A percentile compares a stretch with the other conserved stretches of the same genome.
Conservation (phyloP, 1,140 invertebrate species). For the Meloidogyne chitwoodi region DNA sequence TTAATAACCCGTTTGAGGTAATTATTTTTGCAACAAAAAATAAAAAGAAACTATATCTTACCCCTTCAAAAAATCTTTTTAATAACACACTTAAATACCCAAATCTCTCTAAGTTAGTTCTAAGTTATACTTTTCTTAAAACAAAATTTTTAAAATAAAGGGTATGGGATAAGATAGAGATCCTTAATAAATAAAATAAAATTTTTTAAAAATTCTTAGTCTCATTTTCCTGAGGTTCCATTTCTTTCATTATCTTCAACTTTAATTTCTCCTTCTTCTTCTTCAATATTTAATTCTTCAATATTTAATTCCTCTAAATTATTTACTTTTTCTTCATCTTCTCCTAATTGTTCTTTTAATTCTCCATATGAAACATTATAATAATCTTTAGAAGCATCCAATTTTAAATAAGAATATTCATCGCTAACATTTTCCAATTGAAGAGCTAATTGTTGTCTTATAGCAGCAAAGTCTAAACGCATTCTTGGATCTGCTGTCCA, state of each 20-base stretch:
- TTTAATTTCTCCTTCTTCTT: neutral
- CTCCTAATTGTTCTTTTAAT: conserved; percentile 7
- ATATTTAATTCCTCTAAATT: neutral
- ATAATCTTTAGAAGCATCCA: conserved; percentile 55
- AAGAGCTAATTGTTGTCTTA: conserved; percentile 51
- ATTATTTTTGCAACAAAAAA: neutral
- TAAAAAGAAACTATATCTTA: neutral
- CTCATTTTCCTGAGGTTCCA: no score
- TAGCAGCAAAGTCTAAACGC: conserved; percentile 43
- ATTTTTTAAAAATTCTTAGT: no score
- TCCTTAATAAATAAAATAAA: neutral
- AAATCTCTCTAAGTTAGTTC: neutral
- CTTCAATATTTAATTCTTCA: neutral
- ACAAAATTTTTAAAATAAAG: no score
- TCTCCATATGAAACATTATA: conserved; percentile 53
- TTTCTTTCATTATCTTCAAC: neutral
- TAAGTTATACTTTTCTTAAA: no score
- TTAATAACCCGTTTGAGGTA: neutral
- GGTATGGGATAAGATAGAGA: neutral
- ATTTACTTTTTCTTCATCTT: neutral
- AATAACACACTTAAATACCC: no score
- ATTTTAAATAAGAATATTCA: conserved; percentile 58
- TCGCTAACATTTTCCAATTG: conserved; percentile 58
- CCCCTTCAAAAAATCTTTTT: no score
- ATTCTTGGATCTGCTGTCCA: conserved; percentile 40